Conservation (phyloP, 2,797 vertebrate species). For the Antrozous pallidus region DNA sequence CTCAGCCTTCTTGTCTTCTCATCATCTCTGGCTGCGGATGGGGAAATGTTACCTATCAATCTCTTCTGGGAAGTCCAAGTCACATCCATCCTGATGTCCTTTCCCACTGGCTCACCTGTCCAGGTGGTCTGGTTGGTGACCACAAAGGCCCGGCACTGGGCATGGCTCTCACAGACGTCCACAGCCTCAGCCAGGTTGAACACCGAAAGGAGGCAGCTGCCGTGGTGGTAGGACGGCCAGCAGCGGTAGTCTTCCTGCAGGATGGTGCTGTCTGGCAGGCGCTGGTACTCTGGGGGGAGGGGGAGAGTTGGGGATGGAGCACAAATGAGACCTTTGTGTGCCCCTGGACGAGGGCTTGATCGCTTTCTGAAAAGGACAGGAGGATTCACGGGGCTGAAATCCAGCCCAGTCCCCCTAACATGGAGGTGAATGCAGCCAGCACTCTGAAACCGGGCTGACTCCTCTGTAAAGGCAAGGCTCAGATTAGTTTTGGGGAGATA, state of each 20-base stretch:
- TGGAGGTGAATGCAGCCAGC: background rate
- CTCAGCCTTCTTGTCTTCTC: background rate
- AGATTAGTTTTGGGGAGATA: background rate
- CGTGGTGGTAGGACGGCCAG: constrained; percentile 92
- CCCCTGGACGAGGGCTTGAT: background rate
- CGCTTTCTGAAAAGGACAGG: background rate
- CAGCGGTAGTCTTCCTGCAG: constrained; percentile 88
- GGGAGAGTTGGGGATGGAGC: background rate
- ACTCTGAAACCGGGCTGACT: background rate
- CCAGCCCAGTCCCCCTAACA: background rate
- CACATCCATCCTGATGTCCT: background rate
- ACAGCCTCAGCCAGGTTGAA: constrained; percentile 86
- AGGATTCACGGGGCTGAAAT: background rate
- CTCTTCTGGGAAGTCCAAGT: background rate
- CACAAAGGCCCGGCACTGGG: constrained; percentile 89
- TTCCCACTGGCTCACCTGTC: constrained; percentile 85
- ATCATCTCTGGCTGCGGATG: background rate
- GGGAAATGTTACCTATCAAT: no score
- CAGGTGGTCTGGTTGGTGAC: constrained; percentile 91
- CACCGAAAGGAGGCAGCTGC: constrained; percentile 89
- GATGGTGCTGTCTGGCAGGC: constrained; percentile 82
- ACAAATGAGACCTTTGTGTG: background rate
- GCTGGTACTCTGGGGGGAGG: constrained; percentile 87
- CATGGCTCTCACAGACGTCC: constrained; percentile 88
- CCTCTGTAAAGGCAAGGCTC: background rate